These are phyloP conservation scores for Sorex fumeus DNA, from an alignment of 2,113 vertebrate species.

Conservation along the genomic window DNA sequence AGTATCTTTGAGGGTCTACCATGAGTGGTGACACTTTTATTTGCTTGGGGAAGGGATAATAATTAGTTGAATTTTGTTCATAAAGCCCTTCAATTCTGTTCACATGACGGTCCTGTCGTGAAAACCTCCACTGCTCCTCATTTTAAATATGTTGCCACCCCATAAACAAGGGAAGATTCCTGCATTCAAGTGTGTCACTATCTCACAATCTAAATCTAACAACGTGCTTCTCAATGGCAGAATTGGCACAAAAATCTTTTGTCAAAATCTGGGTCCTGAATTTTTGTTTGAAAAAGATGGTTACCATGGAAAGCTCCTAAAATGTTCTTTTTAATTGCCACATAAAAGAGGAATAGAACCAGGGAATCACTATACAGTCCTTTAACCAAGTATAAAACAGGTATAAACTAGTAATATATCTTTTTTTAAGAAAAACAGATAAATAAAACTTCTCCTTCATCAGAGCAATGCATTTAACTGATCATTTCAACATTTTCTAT, in stretches of 20 bases:
- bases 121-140: background rate
- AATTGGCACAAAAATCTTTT: slow-evolving; percentile 44
- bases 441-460: slow-evolving; percentile 56
- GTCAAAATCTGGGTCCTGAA: slow-evolving; percentile 25
- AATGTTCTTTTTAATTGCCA: slow-evolving; percentile 16
- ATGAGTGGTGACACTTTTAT: slow-evolving; percentile 40
- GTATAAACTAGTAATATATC: background rate
- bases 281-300: slow-evolving; percentile 53
- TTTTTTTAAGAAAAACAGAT: slow-evolving; percentile 9
- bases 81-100: slow-evolving; percentile 15
- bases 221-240: background rate
- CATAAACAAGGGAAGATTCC: slow-evolving; percentile 9
- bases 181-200: background rate
- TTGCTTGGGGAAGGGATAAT: slow-evolving; percentile 42
- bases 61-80: slow-evolving; percentile 44
- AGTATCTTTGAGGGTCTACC: slow-evolving; percentile 20
- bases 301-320: slow-evolving; percentile 51
- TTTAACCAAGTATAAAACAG: slow-evolving; percentile 10
- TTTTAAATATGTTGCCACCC: slow-evolving; percentile 1
- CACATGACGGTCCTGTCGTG: background rate
- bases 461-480: slow-evolving; percentile 10
- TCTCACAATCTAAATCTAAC: slow-evolving; percentile 31
- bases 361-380: background rate
- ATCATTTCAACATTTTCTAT: slow-evolving; percentile 49
- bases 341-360: slow-evolving; percentile 48